Evolutionary conservation across 1,140 invertebrate species (phyloP).

Genomic region (Bombus affinis): DNA sequence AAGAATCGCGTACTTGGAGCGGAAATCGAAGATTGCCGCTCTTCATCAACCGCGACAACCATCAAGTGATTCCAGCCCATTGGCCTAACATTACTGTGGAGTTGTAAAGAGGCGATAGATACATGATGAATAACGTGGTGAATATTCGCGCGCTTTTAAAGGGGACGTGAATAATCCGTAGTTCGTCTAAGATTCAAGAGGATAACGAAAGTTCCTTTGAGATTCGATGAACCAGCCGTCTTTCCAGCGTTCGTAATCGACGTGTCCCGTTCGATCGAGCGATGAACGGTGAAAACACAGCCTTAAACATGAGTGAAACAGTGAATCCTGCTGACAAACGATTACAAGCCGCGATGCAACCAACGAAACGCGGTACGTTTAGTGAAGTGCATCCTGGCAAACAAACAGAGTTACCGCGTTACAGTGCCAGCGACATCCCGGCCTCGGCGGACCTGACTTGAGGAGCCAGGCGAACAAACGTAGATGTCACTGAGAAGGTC

Average conservation of each 20-base stretch:
- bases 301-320: slow-evolving; percentile 52
- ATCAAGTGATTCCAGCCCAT: no score
- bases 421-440: slow-evolving; percentile 56
- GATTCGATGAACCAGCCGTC: not conserved
- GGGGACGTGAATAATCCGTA: not conserved
- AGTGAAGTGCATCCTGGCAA: slow-evolving; percentile 57
- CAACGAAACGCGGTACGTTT: slow-evolving; percentile 55
- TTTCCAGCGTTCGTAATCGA: not conserved
- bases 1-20: not conserved
- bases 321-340: slow-evolving; percentile 41
- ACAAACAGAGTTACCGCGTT: slow-evolving; percentile 52
- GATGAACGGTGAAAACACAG: slow-evolving; percentile 27
- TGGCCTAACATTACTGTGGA: not conserved
- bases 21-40: not conserved
- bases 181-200: not conserved
- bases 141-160: not conserved
- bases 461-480: slow-evolving; percentile 40
- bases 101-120: not conserved
- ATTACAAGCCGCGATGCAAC: slow-evolving; percentile 53
- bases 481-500: slow-evolving; percentile 69
- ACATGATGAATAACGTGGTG: not conserved
- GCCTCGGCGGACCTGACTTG: slow-evolving; percentile 64
- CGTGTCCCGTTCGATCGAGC: slow-evolving; percentile 1
- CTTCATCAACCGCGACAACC: not conserved
- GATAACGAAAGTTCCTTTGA: not conserved